Evolutionary conservation across 2,888 invertebrate genomes (phyloP).

Genomic region (Rugalucina vietnamica): DNA sequence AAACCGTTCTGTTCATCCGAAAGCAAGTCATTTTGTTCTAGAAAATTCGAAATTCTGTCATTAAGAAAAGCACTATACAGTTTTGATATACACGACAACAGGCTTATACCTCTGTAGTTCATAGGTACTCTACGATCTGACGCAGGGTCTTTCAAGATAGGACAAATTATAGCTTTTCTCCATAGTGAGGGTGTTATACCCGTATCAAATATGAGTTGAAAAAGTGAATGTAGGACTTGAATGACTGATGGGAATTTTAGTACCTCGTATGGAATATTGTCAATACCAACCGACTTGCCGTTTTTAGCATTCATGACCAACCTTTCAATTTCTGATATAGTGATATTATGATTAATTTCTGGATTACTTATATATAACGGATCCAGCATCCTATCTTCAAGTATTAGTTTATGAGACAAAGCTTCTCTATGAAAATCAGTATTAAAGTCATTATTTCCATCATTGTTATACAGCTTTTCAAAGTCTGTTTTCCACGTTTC

Average conservation of each 20-base stretch:
- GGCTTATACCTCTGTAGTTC: background rate
- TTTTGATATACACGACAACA: constrained; percentile 15
- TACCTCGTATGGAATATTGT: background rate
- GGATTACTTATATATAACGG: background rate
- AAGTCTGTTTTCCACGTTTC: background rate
- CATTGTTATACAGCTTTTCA: background rate
- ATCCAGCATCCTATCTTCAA: background rate
- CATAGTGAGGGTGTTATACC: background rate
- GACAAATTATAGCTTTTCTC: background rate
- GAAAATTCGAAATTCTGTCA: constrained; percentile 15
- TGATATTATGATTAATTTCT: background rate
- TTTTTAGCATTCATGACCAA: background rate
- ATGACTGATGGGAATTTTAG: background rate
- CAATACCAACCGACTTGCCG: background rate
- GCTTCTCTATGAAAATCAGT: background rate
- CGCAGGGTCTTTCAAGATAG: background rate
- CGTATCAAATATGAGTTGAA: background rate
- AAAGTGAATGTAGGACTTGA: background rate
- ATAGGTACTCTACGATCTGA: background rate
- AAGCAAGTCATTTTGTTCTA: constrained; percentile 16
- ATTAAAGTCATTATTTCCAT: background rate
- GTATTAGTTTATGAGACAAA: background rate
- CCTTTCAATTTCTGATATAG: background rate
- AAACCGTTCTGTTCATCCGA: constrained; percentile 52
- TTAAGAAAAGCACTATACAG: constrained; percentile 44